Percentiles rank a stretch among this genome's conserved stretches.
Conservation (phyloP, 2,888 invertebrate species). For the Athripsodes cinereus region DNA sequence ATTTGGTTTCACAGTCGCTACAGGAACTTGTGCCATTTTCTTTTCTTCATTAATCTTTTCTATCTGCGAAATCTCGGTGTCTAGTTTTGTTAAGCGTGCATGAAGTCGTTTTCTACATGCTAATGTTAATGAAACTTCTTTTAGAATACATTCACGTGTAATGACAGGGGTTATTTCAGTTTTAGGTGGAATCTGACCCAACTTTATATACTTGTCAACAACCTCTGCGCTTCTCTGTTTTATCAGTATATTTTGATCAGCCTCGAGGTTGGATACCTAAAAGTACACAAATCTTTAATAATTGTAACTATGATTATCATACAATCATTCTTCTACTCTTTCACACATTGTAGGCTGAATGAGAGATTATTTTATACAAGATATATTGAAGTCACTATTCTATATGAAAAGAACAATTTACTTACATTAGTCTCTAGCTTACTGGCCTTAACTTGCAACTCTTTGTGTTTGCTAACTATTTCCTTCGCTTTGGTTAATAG, state of each 20-base stretch:
- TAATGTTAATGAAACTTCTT: constrained; percentile 80
- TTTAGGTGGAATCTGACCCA: constrained; percentile 49
- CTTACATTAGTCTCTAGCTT: constrained; percentile 79
- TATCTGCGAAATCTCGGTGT: constrained; percentile 68
- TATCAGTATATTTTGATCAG: constrained; percentile 67
- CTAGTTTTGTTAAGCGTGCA: constrained; percentile 71
- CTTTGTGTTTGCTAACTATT: constrained; percentile 89
- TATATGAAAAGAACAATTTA: too few relatives aligned
- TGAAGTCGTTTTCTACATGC: constrained; percentile 80
- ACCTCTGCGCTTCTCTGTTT: constrained; percentile 70
- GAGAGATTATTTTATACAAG: background rate
- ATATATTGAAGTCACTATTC: too few relatives aligned
- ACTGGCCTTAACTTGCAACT: constrained; percentile 82
- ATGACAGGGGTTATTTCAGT: constrained; percentile 59
- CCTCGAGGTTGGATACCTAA: constrained; percentile 64
- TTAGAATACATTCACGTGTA: constrained; percentile 75
- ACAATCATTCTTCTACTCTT: background rate
- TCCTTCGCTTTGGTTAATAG: constrained; percentile 82
- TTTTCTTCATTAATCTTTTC: constrained; percentile 66
- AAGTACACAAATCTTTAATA: too few relatives aligned
- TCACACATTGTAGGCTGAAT: background rate
- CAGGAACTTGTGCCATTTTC: constrained; percentile 44
- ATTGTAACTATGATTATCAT: too few relatives aligned
- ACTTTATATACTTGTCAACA: constrained; percentile 61
- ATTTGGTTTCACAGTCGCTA: constrained; percentile 45